A percentile compares a stretch with the other conserved stretches of the same genome.
Conservation (phyloP, 2,797 vertebrate genomes). For the Leptodactylus fallax region DNA sequence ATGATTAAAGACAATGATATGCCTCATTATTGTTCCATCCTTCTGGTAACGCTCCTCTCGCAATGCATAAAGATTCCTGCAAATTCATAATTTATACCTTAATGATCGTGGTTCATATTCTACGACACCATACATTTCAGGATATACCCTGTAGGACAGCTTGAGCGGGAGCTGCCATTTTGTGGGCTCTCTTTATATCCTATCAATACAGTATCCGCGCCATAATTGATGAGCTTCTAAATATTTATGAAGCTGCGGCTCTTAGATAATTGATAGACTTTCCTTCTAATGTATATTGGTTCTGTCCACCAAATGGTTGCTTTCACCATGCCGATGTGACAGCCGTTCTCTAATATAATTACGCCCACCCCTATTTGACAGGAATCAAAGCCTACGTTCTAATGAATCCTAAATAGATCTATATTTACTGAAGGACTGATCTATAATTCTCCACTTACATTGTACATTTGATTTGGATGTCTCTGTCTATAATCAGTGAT, state of each 20-base stretch:
- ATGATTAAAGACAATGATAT: constrained; percentile 31
- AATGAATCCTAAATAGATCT: constrained; percentile 12
- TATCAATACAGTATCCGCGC: background rate
- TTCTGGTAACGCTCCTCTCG: constrained; percentile 3
- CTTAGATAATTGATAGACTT: background rate
- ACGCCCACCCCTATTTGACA: background rate
- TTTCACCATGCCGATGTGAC: background rate
- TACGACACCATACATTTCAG: background rate
- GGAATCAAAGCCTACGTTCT: constrained; percentile 2
- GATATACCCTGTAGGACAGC: background rate
- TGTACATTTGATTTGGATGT: constrained; percentile 1
- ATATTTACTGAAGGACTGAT: constrained; percentile 26
- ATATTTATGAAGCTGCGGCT: background rate
- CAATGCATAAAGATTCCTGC: background rate
- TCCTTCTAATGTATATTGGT: background rate
- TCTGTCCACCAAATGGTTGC: background rate
- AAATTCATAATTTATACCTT: constrained; percentile 20
- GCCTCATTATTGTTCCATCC: constrained; percentile 32
- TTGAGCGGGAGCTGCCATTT: background rate
- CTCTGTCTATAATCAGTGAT: constrained; percentile 6
- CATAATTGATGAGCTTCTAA: background rate
- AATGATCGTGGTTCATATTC: background rate
- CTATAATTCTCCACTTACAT: constrained; percentile 8
- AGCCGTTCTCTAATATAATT: constrained; percentile 4
- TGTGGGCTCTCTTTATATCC: background rate